Evolutionary conservation across 1,140 invertebrate species (phyloP).

Genomic region (Panagrolaimus sp.): DNA sequence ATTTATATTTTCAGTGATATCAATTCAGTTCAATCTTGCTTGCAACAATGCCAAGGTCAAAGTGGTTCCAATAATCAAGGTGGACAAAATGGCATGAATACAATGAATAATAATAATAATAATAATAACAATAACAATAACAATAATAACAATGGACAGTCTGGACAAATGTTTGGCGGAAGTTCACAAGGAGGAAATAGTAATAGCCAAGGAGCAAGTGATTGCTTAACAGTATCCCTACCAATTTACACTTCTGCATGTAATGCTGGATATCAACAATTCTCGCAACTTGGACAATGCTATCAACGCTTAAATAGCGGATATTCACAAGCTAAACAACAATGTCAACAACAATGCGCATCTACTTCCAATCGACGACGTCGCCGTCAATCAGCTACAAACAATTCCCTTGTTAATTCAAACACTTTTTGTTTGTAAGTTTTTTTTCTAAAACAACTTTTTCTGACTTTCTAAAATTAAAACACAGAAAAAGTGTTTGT

Average conservation of each 20-base stretch:
- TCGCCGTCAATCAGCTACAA: background rate
- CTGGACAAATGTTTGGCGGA: too few species aligned
- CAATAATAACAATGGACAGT: too few species aligned
- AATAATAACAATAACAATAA: too few species aligned
- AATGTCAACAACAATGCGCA: conserved; percentile 2
- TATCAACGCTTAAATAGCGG: background rate
- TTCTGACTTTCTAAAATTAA: too few species aligned
- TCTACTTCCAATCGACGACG: background rate
- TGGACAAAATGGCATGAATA: too few species aligned
- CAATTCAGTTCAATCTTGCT: background rate
- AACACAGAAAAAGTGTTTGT: too few species aligned
- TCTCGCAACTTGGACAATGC: background rate
- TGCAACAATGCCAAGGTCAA: background rate
- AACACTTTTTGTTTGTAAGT: background rate
- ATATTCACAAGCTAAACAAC: background rate
- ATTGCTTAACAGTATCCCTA: background rate
- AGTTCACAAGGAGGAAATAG: too few species aligned
- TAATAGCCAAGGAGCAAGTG: background rate
- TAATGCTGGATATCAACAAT: background rate
- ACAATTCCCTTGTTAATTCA: background rate
- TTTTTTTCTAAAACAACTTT: too few species aligned
- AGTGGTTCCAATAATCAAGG: too few species aligned
- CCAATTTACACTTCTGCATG: conserved; percentile 8
- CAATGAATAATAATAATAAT: too few species aligned
- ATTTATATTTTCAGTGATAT: background rate